Percentiles rank a stretch among this genome's conserved stretches.
Conservation (phyloP, 2,888 invertebrate genomes). For the Saturnia pavonia region DNA sequence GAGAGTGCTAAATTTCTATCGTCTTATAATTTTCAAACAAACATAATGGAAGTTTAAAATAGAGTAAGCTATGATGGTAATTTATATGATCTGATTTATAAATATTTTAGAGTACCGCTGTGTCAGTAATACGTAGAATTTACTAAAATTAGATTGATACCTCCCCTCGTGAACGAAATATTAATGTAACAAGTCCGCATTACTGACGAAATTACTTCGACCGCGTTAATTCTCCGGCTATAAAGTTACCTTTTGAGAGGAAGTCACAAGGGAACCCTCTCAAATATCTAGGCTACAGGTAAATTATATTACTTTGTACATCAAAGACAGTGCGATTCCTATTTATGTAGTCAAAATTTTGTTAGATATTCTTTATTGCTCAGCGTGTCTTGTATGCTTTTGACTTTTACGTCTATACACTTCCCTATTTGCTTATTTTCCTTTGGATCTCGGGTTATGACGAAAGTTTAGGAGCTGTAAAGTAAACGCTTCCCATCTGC, state of each 20-base stretch:
- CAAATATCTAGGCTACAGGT: slow-evolving; percentile 60
- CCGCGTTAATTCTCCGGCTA: slow-evolving; percentile 65
- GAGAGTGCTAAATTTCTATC: slow-evolving; percentile 7
- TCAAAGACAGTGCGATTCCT: slow-evolving; percentile 46
- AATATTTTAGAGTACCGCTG: not conserved
- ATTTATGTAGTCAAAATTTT: slow-evolving; percentile 36
- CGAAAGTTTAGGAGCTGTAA: slow-evolving; percentile 18
- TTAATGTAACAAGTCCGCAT: slow-evolving; percentile 48
- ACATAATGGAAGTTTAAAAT: slow-evolving; percentile 9
- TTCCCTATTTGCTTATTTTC: slow-evolving; percentile 25
- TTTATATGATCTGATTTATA: not conserved
- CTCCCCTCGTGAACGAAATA: slow-evolving; percentile 49
- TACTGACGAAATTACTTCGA: slow-evolving; percentile 59
- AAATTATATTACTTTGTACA: slow-evolving; percentile 64
- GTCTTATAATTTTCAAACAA: slow-evolving; percentile 9
- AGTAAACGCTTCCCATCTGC: slow-evolving; percentile 17
- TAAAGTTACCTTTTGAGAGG: slow-evolving; percentile 71
- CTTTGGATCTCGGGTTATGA: slow-evolving; percentile 16
- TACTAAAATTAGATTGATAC: slow-evolving; percentile 48
- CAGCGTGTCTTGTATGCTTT: slow-evolving; percentile 27
- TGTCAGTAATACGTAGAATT: not conserved
- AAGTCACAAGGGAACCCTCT: slow-evolving; percentile 53
- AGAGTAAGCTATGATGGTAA: slow-evolving; percentile 2
- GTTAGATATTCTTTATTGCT: slow-evolving; percentile 32
- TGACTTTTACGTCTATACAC: slow-evolving; percentile 33